Evolutionary conservation across 1,140 invertebrate species (phyloP).

Genomic region (Pantala flavescens): DNA sequence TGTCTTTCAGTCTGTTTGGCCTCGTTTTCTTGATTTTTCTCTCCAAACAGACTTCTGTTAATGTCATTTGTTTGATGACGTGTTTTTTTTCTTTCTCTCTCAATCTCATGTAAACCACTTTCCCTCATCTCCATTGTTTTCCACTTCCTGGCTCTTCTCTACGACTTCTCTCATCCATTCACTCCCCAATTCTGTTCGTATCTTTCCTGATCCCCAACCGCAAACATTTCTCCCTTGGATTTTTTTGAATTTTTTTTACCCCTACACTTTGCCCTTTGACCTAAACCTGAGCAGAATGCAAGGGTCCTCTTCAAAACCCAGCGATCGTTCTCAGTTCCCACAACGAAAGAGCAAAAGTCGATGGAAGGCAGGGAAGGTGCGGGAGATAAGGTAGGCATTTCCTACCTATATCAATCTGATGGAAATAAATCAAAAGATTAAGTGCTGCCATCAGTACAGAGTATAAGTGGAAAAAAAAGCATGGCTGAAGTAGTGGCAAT

Average conservation of each 20-base stretch:
- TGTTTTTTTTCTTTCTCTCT: slow-evolving; percentile 18
- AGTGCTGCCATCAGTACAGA: neutral
- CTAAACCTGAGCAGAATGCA: slow-evolving; percentile 37
- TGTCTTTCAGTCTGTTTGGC: neutral
- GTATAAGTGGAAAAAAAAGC: neutral
- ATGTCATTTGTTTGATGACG: neutral
- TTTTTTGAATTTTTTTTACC: slow-evolving; percentile 22
- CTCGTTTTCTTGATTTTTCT: slow-evolving; percentile 7
- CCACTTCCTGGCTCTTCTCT: slow-evolving; percentile 19
- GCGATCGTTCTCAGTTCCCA: slow-evolving; percentile 81
- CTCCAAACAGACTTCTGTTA: neutral
- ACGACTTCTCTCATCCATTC: neutral
- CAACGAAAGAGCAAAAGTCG: slow-evolving; percentile 56
- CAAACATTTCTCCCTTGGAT: neutral
- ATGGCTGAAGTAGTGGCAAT: neutral
- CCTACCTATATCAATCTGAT: neutral
- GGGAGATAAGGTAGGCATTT: neutral
- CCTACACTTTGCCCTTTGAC: slow-evolving; percentile 23
- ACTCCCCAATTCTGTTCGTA: slow-evolving; percentile 26
- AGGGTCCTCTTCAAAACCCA: slow-evolving; percentile 82
- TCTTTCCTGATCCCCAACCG: slow-evolving; percentile 26
- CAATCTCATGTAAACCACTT: neutral
- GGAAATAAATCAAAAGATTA: neutral
- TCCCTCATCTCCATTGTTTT: slow-evolving; percentile 7
- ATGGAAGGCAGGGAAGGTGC: slow-evolving; percentile 34